phyloP scores from a whole-genome alignment of 2,888 invertebrate species.

The Hypercompe scribonia region DNA sequence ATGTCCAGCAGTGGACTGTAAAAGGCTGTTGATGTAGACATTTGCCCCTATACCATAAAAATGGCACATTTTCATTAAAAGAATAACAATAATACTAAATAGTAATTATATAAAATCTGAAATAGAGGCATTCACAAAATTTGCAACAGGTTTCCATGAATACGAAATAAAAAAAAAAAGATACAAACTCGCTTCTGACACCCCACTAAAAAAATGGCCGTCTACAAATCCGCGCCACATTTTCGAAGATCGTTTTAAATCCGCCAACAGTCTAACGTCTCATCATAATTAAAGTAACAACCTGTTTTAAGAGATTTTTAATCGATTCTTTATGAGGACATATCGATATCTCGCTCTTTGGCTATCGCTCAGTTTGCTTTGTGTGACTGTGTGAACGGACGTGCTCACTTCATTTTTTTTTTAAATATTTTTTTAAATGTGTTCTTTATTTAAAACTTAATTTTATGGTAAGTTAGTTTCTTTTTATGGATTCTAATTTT shows the following conservation, averaged over 20 bases:
- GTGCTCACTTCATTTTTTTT: conserved; percentile 52
- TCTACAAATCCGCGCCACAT: conserved; percentile 67
- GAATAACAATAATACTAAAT: neutral
- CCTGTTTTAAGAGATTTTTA: conserved; percentile 60
- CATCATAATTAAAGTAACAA: conserved; percentile 56
- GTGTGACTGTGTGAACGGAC: conserved; percentile 76
- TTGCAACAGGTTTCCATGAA: conserved; percentile 4
- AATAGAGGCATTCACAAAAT: conserved; percentile 6
- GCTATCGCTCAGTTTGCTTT: conserved; percentile 72
- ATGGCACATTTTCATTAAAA: neutral
- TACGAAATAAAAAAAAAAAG: conserved; percentile 1
- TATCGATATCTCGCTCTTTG: conserved; percentile 58
- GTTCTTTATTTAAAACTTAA: conserved; percentile 26
- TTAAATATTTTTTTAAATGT: conserved; percentile 18
- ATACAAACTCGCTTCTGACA: conserved; percentile 57
- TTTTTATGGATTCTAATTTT: conserved; percentile 6
- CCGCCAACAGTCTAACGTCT: conserved; percentile 78
- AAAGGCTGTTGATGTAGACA: too few relatives aligned
- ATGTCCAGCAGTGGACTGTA: too few relatives aligned
- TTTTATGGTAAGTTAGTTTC: conserved; percentile 30
- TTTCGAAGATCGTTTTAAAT: conserved; percentile 75
- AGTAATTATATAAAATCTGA: neutral
- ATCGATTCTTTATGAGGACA: conserved; percentile 59
- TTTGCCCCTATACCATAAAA: too few relatives aligned
- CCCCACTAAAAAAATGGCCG: conserved; percentile 63